A percentile compares a stretch with the other conserved stretches of the same genome.
Evolutionary conservation across 2,888 invertebrate species (phyloP).

Genomic region (Coremacera marginata): DNA sequence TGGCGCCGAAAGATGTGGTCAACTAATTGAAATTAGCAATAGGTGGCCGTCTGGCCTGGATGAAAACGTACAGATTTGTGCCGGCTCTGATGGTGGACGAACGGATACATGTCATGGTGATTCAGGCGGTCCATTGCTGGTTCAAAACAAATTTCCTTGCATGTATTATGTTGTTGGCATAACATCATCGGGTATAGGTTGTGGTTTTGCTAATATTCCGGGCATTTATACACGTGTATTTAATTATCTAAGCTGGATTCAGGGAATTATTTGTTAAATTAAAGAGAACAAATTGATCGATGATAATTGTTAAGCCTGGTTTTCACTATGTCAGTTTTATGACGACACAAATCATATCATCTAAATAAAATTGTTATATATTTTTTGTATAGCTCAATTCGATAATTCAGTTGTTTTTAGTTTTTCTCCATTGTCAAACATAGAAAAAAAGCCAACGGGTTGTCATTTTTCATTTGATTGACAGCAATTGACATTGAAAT

Average conservation of each 20-base stretch:
- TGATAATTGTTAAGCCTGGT: too few species aligned
- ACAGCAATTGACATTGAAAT: too few species aligned
- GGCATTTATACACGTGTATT: conserved; percentile 59
- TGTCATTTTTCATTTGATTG: too few species aligned
- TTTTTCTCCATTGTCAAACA: too few species aligned
- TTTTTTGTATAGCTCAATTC: too few species aligned
- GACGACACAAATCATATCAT: too few species aligned
- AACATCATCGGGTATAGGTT: conserved; percentile 56
- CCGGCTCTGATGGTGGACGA: conserved; percentile 55
- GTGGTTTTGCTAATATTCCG: conserved; percentile 57
- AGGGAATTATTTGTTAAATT: conserved; percentile 40
- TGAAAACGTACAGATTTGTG: conserved; percentile 53
- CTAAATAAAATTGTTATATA: too few species aligned
- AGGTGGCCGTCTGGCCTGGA: conserved; percentile 52
- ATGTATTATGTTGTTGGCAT: conserved; percentile 59
- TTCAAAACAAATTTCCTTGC: conserved; percentile 57
- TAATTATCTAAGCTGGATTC: conserved; percentile 49
- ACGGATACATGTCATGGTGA: conserved; percentile 62
- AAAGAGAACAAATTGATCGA: too few species aligned
- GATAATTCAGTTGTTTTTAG: too few species aligned
- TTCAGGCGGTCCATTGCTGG: conserved; percentile 60
- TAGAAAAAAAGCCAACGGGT: too few species aligned
- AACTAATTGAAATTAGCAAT: conserved; percentile 41
- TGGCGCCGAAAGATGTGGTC: conserved; percentile 48
- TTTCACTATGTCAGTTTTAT: too few species aligned